Base-by-base conservation (phyloP, 2,888 invertebrate species). In the Himalopsyche tibetana region DNA sequence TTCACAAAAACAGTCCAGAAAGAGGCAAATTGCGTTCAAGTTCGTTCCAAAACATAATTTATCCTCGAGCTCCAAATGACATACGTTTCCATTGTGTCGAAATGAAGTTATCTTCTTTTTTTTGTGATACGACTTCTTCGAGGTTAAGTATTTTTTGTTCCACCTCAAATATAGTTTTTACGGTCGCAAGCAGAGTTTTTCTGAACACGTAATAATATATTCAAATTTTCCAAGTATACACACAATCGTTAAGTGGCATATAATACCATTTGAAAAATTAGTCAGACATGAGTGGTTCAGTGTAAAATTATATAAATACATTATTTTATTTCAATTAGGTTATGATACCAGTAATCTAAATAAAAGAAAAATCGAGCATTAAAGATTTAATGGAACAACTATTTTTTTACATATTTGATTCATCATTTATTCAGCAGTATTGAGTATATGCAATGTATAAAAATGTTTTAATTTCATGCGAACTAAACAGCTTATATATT, bases 21-120 rank as follows among this genome's bases (percentile, higher is more conserved):
- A 36, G 3, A 38, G 12, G 5, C 74, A 12, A 74, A 74, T 74
- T 12, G 74, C 11, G 28, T 38, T 74, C 38, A 74, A 38, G 36
- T 74, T 74, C 15, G 36, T 12, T 36, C 38, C 74, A 74, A 38
- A 74, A 74, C 4, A 74, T 36, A 74, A 74, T 11, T 74, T 36
- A 74, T 36, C 51, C 15, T 4, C 51, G 15, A 51, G 51, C 51
- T 15, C 38, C 28, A 9, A 80, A 80, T 19, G 51, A 80, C 80
- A 80, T 80, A 80, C 80, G 51, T 80, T 80, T 80, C 42, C 80
- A 80, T 45, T 80, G 80, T 45, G 51, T 80, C 80, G 80, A 80
- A 74, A 80, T 80, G 9, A 45, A 42, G 80, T 42, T 40, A 80
- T 80, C 42, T 80, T 45, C 51, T 36, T 80, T 80, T n/a, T 80